phyloP scores from a whole-genome alignment of 2,113 vertebrate genomes.

The Saccopteryx leptura region DNA sequence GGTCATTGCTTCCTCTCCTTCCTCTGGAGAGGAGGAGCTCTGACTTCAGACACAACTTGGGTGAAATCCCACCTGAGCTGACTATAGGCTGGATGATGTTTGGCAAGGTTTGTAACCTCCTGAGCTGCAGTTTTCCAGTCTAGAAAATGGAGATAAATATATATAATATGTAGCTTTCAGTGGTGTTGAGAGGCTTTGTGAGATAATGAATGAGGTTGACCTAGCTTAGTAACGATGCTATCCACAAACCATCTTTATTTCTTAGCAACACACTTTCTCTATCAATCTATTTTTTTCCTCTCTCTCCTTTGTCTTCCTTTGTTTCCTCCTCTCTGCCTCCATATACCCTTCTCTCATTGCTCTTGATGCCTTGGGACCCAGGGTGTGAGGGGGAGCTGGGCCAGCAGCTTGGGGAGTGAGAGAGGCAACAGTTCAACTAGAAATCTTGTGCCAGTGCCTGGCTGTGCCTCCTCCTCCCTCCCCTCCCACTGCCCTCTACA shows the following conservation, averaged over 20 bases:
- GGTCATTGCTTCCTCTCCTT: background rate
- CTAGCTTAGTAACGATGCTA: background rate
- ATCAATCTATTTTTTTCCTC: background rate
- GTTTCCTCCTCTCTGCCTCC: background rate
- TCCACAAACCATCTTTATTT: background rate
- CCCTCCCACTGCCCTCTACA: accelerated
- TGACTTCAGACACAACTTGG: background rate
- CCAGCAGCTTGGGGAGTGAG: background rate
- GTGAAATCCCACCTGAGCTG: background rate
- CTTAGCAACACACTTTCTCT: background rate
- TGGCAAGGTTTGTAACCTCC: background rate
- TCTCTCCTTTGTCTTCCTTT: background rate
- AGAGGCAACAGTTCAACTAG: background rate
- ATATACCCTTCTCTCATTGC: background rate
- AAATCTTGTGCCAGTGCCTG: background rate
- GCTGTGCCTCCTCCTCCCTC: background rate
- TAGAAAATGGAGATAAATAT: background rate
- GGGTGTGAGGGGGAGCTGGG: background rate
- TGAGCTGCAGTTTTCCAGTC: background rate
- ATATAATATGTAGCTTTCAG: background rate
- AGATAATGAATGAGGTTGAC: background rate
- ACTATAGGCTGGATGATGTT: background rate
- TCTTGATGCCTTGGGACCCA: background rate
- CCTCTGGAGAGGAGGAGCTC: background rate
- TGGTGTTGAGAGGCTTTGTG: background rate